phyloP scores from a whole-genome alignment of 2,113 vertebrate genomes.

The Montifringilla adamsi region DNA sequence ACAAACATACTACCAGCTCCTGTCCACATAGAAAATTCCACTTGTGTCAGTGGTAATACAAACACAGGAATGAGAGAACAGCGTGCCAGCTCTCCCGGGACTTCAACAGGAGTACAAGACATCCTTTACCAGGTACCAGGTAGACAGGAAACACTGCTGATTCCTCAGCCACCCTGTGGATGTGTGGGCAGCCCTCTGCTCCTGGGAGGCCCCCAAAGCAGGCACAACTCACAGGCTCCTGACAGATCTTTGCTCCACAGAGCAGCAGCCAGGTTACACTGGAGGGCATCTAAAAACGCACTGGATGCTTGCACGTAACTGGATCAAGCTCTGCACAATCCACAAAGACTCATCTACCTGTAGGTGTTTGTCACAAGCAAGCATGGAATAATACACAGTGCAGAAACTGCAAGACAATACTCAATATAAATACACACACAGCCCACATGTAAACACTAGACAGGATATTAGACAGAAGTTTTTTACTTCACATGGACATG shows the following conservation, averaged over 20 bases:
- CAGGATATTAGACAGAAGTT: neutral
- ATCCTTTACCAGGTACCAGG: neutral
- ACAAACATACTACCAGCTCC: neutral
- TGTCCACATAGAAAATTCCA: neutral
- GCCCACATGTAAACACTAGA: neutral
- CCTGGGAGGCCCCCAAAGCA: neutral
- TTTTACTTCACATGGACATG: neutral
- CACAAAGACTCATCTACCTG: neutral
- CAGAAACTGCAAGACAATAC: neutral
- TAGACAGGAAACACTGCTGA: neutral
- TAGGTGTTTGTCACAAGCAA: neutral
- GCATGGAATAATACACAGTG: neutral
- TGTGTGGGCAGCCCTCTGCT: neutral
- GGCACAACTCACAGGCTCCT: neutral
- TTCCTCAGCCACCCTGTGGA: too few relatives aligned
- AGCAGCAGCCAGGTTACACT: neutral
- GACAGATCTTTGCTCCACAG: neutral
- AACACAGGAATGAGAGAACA: neutral
- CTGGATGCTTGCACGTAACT: neutral
- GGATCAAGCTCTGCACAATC: neutral
- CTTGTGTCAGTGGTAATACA: neutral
- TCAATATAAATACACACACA: neutral
- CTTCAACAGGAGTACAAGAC: neutral
- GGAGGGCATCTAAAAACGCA: neutral
- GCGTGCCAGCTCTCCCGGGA: accelerated